These are phyloP conservation scores for Polypterus bichir DNA, from an alignment of 2,113 vertebrate genomes.

Conservation along the genomic window DNA sequence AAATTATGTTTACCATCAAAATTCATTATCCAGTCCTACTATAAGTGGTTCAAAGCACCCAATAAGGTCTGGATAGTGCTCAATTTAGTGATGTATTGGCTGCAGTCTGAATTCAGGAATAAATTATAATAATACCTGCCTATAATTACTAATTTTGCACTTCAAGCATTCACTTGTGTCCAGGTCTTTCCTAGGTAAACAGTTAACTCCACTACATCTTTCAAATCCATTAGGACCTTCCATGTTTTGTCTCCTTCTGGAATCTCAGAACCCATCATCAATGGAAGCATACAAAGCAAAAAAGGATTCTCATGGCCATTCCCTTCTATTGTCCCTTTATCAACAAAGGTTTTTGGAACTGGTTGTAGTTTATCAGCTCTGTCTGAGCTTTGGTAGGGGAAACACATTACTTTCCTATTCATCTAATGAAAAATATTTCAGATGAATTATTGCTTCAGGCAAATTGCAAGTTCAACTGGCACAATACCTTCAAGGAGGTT, in stretches of 20 bases:
- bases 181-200: too few species aligned
- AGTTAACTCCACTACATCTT: slow-evolving; percentile 1
- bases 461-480: slow-evolving; percentile 13
- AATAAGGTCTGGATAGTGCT: too few species aligned
- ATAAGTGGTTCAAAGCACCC: too few species aligned
- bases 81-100: too few species aligned
- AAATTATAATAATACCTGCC: too few species aligned
- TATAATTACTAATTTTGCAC: too few species aligned
- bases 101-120: too few species aligned
- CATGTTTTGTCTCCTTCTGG: slow-evolving; percentile 9
- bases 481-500: slow-evolving; percentile 18
- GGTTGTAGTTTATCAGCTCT: background rate
- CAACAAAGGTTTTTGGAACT: background rate
- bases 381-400: background rate
- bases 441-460: background rate
- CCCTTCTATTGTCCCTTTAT: background rate
- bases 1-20: too few species aligned
- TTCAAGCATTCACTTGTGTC: too few species aligned
- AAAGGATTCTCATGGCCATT: slow-evolving; percentile 8
- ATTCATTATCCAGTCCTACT: too few species aligned
- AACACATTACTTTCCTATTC: background rate
- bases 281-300: slow-evolving; percentile 8
- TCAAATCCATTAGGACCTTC: slow-evolving; percentile 18
- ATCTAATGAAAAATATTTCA: background rate
- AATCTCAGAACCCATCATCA: slow-evolving; percentile 6